These are phyloP conservation scores for Coenobita brevimanus DNA, from an alignment of 1,140 invertebrate genomes.

Conservation along the genomic window DNA sequence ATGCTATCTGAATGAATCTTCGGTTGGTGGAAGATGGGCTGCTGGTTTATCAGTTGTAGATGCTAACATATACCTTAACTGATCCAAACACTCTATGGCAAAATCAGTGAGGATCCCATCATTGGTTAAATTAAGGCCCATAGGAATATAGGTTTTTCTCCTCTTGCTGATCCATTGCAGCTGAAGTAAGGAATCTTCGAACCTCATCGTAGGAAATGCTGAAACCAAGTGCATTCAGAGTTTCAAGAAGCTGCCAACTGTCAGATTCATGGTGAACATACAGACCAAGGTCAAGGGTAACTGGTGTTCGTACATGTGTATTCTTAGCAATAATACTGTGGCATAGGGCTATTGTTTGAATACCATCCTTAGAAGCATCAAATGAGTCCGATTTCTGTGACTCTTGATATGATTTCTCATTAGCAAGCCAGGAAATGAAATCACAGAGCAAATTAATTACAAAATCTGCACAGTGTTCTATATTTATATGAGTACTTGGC, in stretches of 20 bases:
- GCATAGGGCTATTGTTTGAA: constrained; percentile 7
- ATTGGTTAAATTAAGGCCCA: background rate
- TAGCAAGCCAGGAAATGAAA: constrained; percentile 3
- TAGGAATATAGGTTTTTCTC: background rate
- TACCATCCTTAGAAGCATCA: background rate
- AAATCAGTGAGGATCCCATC: background rate
- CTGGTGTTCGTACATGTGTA: constrained; percentile 1
- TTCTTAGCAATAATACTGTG: constrained; percentile 24
- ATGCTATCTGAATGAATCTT: too few relatives aligned
- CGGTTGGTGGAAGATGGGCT: too few relatives aligned
- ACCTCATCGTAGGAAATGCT: constrained; percentile 33
- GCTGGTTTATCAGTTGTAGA: too few relatives aligned
- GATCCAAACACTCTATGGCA: constrained; percentile 28
- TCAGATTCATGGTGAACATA: constrained; percentile 33
- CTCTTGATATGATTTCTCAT: background rate
- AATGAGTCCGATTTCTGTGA: background rate
- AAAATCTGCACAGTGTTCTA: background rate
- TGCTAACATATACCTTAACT: too few relatives aligned
- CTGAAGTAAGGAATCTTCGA: too few relatives aligned
- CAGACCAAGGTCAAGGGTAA: constrained; percentile 27
- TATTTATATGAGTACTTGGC: background rate
- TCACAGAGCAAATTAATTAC: background rate
- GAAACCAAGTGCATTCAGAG: background rate
- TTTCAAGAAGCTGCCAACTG: constrained; percentile 25
- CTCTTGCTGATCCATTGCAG: background rate